phyloP scores from a whole-genome alignment of 1,140 invertebrate species.

The Lamellibrachia luymesi region DNA sequence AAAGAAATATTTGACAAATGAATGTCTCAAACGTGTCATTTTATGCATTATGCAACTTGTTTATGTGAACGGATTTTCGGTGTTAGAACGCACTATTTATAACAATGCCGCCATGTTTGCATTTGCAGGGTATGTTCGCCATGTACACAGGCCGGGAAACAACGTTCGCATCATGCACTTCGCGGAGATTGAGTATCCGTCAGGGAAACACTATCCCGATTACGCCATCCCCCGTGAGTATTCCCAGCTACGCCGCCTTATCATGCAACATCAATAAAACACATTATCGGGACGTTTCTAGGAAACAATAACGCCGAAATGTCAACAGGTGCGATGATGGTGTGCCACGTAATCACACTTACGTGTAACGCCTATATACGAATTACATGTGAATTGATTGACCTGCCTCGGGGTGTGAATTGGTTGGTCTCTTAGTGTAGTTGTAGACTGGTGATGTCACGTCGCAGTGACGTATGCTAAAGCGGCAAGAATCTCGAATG shows the following conservation, averaged over 20 bases:
- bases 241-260: background rate
- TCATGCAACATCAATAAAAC: background rate
- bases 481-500: background rate
- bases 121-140: constrained; percentile 8
- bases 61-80: background rate
- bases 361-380: background rate
- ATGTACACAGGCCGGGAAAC: background rate
- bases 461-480: background rate
- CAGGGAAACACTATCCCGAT: constrained; percentile 16
- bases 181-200: constrained; percentile 4
- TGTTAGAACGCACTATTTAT: background rate
- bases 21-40: too few species aligned
- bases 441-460: background rate
- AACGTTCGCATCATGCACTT: background rate
- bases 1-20: too few species aligned
- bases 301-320: background rate
- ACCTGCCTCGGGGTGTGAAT: background rate
- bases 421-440: background rate
- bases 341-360: background rate
- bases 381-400: background rate
- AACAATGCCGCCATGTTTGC: background rate
- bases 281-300: background rate
- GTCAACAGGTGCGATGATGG: background rate
- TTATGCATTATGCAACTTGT: too few species aligned
- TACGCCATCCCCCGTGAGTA: constrained; percentile 11